Percentiles rank a stretch among this genome's conserved stretches.
These are phyloP conservation scores for Proteles cristata DNA, from an alignment of 2,113 vertebrate species.

Conservation along the genomic window DNA sequence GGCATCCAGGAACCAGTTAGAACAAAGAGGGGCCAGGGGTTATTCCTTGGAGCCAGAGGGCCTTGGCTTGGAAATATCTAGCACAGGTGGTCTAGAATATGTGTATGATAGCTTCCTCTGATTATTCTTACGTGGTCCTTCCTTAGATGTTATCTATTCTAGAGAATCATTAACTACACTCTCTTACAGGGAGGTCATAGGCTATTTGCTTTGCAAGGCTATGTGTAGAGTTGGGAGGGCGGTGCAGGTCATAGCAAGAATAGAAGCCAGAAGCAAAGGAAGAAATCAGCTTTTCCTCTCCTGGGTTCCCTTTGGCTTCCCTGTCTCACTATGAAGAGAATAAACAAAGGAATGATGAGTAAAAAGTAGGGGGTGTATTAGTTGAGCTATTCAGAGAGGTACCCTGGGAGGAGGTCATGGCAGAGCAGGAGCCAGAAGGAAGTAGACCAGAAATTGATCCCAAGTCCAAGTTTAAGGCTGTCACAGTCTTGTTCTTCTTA, in stretches of 20 bases:
- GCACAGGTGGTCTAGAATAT: background rate
- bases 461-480: background rate
- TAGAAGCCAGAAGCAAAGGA: background rate
- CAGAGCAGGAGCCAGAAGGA: background rate
- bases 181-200: background rate
- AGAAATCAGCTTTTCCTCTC: background rate
- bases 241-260: background rate
- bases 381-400: background rate
- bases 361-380: background rate
- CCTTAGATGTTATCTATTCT: background rate
- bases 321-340: background rate
- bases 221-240: background rate
- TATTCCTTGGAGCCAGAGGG: background rate
- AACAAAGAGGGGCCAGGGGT: background rate
- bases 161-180: background rate
- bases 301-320: background rate
- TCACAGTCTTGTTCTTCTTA: background rate
- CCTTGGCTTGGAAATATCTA: background rate
- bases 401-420: background rate
- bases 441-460: background rate
- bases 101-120: background rate
- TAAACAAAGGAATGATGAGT: background rate
- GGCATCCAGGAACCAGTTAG: background rate
- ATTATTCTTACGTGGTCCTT: background rate
- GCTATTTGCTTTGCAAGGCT: background rate